Percentiles rank a stretch among this genome's conserved stretches.
Conservation (phyloP, 1,140 invertebrate genomes). For the Xylocopa sonorina region DNA sequence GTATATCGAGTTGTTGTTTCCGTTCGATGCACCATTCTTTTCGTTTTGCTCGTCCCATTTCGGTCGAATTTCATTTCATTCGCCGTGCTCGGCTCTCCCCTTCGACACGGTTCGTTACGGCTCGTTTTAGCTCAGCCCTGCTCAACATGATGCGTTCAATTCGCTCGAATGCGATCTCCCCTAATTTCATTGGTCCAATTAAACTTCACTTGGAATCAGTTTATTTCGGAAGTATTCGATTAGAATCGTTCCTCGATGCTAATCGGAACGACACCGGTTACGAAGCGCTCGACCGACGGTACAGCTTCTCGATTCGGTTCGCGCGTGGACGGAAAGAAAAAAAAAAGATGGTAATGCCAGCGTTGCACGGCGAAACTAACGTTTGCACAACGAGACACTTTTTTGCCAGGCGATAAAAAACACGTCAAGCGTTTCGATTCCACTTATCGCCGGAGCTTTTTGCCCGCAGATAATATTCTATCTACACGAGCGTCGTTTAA, state of each 20-base stretch:
- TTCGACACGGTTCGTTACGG: neutral
- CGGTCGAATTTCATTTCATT: neutral
- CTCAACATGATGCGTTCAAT: too few relatives aligned
- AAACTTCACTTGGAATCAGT: neutral
- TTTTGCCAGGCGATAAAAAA: neutral
- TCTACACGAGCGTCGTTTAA: neutral
- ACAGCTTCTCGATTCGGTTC: neutral
- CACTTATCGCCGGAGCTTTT: conserved; percentile 5
- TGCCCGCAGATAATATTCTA: neutral
- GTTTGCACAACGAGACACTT: neutral
- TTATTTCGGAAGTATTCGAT: neutral
- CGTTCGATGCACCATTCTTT: neutral
- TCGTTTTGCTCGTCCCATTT: neutral
- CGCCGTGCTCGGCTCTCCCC: neutral
- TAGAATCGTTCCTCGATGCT: neutral
- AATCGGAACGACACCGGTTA: neutral
- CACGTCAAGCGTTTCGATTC: neutral
- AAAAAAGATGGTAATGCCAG: too few relatives aligned
- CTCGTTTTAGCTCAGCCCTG: neutral
- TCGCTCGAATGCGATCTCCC: neutral
- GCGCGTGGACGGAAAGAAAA: neutral
- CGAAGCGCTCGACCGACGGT: neutral
- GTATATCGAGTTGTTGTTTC: too few relatives aligned
- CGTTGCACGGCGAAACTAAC: neutral
- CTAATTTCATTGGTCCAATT: conserved; percentile 1